These are phyloP conservation scores for Parapsyche elsis DNA, from an alignment of 1,140 invertebrate species.

Conservation along the genomic window DNA sequence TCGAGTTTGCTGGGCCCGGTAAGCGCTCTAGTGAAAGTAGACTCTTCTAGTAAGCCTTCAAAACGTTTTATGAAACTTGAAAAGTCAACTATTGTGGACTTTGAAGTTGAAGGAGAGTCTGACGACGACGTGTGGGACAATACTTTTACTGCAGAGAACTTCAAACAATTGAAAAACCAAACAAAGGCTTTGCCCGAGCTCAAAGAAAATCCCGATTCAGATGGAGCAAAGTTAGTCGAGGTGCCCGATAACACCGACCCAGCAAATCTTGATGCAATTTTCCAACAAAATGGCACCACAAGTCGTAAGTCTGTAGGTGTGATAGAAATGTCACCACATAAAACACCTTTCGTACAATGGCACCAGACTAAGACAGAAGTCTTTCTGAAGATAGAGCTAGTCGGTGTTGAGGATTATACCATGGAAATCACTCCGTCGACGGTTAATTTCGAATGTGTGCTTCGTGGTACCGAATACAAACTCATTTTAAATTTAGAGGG, in stretches of 20 bases:
- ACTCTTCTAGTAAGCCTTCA: neutral
- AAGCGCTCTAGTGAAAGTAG: neutral
- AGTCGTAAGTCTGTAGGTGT: no score
- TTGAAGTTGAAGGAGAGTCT: no score
- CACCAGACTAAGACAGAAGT: neutral
- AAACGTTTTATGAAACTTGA: no score
- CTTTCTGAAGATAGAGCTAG: conserved; percentile 18
- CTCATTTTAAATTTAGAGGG: neutral
- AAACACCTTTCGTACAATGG: conserved; percentile 19
- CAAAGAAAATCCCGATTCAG: neutral
- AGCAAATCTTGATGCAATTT: no score
- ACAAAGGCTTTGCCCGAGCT: neutral
- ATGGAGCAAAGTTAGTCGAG: conserved; percentile 1
- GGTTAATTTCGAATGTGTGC: conserved; percentile 1
- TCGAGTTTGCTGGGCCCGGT: neutral
- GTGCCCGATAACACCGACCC: no score
- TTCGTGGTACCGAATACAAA: conserved; percentile 3
- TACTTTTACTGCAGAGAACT: neutral
- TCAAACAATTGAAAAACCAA: conserved; percentile 7
- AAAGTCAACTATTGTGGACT: no score
- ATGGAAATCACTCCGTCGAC: neutral
- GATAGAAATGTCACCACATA: conserved; percentile 3
- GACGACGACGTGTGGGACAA: neutral
- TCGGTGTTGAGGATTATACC: conserved; percentile 23
- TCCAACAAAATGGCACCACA: no score